These are phyloP conservation scores for Pseudomugil gertrudae DNA, from an alignment of 2,797 vertebrate genomes.

Conservation along the genomic window DNA sequence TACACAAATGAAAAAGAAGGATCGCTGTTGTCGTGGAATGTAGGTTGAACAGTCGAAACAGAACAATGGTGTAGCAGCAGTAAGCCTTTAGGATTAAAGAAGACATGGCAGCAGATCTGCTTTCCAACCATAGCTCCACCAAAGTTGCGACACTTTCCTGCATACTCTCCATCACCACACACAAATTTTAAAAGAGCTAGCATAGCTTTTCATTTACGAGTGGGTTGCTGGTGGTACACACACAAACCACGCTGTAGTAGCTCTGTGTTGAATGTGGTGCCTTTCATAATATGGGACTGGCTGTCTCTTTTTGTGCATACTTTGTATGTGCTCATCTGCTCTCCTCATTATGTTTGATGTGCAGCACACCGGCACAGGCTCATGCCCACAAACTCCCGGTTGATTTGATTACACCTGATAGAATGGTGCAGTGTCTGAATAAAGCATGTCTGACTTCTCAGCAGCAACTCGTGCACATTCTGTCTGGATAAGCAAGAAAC, in stretches of 20 bases:
- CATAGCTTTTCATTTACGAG: constrained; percentile 82
- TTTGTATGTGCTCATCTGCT: constrained; percentile 18
- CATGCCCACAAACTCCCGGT: constrained; percentile 28
- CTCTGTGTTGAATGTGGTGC: background rate
- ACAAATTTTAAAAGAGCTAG: constrained; percentile 80
- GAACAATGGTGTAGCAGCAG: constrained; percentile 79
- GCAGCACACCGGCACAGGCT: constrained; percentile 21
- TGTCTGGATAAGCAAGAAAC: constrained; percentile 30
- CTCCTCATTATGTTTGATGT: constrained; percentile 27
- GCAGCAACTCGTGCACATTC: constrained; percentile 26
- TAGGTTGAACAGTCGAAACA: constrained; percentile 75
- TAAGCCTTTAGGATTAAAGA: constrained; percentile 86
- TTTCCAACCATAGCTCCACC: constrained; percentile 67
- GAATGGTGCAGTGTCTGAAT: constrained; percentile 49
- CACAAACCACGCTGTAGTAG: background rate
- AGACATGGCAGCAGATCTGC: constrained; percentile 76
- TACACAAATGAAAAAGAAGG: constrained; percentile 33
- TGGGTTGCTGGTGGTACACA: background rate
- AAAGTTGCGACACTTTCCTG: constrained; percentile 74
- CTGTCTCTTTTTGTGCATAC: background rate
- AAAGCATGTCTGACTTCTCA: constrained; percentile 35
- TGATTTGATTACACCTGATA: constrained; percentile 66
- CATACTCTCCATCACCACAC: constrained; percentile 81
- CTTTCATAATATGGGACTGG: constrained; percentile 9
- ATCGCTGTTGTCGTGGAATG: constrained; percentile 66